Percentiles rank a stretch among this genome's conserved stretches.
These are phyloP conservation scores for Macrosiphum euphorbiae DNA, from an alignment of 2,888 invertebrate genomes.

Conservation along the genomic window DNA sequence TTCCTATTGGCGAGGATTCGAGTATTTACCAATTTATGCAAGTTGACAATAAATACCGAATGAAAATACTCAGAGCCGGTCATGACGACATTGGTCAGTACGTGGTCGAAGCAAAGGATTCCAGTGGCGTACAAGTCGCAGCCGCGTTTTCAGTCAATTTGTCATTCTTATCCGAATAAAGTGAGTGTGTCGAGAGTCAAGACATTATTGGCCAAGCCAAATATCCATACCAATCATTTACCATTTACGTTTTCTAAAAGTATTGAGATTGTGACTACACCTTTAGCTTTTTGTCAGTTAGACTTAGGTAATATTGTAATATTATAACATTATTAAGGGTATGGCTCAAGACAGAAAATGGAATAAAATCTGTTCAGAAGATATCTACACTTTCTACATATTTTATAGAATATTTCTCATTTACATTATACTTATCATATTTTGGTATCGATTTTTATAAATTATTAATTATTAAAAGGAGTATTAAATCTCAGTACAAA, in stretches of 20 bases:
- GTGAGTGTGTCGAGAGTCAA: slow-evolving; percentile 5
- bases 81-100: slow-evolving; percentile 90
- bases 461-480: no score
- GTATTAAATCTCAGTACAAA: no score
- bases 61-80: slow-evolving; percentile 82
- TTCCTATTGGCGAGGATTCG: slow-evolving; percentile 84
- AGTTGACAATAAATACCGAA: slow-evolving; percentile 82
- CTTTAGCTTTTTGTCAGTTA: background rate
- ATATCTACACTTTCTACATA: background rate
- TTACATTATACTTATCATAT: background rate
- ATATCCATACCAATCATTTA: background rate
- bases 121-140: slow-evolving; percentile 85
- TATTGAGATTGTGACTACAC: background rate
- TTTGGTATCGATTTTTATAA: background rate
- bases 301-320: background rate
- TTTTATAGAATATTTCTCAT: background rate
- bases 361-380: background rate
- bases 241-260: background rate
- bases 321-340: background rate
- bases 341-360: background rate
- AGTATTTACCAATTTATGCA: slow-evolving; percentile 87
- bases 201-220: background rate
- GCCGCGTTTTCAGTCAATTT: slow-evolving; percentile 71
- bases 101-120: slow-evolving; percentile 86
- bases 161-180: slow-evolving; percentile 46